A percentile compares a stretch with the other conserved stretches of the same genome.
phyloP scores from a whole-genome alignment of 2,113 vertebrate species.

The Cebidichthys violaceus region DNA sequence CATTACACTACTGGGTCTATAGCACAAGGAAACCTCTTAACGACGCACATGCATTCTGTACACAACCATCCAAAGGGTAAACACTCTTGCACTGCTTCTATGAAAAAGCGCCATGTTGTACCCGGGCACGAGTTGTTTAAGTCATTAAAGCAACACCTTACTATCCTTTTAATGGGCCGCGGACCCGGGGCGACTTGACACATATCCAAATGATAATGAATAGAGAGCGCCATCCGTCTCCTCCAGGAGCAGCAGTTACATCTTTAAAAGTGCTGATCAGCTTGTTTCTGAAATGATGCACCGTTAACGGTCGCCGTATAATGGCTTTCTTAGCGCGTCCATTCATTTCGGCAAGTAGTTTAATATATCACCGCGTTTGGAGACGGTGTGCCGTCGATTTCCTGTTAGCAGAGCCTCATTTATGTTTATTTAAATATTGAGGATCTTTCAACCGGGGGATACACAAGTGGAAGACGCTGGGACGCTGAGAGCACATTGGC shows the following conservation, averaged over 20 bases:
- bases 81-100: no score
- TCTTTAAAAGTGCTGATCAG: slow-evolving; percentile 75
- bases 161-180: slow-evolving; percentile 32
- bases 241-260: slow-evolving; percentile 32
- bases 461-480: slow-evolving; percentile 42
- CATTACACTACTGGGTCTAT: not conserved
- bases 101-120: not conserved
- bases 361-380: slow-evolving; percentile 58
- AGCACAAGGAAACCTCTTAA: no score
- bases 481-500: slow-evolving; percentile 46
- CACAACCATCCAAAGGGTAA: not conserved
- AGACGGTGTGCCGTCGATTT: slow-evolving; percentile 60
- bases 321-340: slow-evolving; percentile 46
- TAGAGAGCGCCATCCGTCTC: slow-evolving; percentile 45
- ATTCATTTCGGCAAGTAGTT: slow-evolving; percentile 54
- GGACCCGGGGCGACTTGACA: slow-evolving; percentile 25
- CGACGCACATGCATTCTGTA: not conserved
- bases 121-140: not conserved
- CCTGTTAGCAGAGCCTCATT: slow-evolving; percentile 53
- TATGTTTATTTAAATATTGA: slow-evolving; percentile 76
- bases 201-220: slow-evolving; percentile 50
- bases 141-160: slow-evolving; percentile 23
- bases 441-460: slow-evolving; percentile 55
- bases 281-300: slow-evolving; percentile 64
- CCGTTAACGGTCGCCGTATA: slow-evolving; percentile 57